These are phyloP conservation scores for Drosophila dunni DNA, from an alignment of 1,140 invertebrate genomes.

Conservation along the genomic window DNA sequence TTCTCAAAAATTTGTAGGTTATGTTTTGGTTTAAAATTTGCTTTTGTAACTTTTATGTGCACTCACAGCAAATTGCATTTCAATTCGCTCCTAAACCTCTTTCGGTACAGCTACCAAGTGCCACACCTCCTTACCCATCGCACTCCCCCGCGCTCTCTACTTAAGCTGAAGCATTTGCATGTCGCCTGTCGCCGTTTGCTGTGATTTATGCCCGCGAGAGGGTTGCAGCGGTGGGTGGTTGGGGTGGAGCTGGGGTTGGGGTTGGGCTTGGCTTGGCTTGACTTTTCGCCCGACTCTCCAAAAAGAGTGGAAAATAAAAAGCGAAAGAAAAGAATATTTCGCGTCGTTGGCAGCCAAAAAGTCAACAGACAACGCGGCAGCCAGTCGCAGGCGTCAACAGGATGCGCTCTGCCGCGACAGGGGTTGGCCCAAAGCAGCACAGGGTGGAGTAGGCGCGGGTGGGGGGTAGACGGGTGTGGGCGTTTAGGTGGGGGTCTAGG, in stretches of 20 bases:
- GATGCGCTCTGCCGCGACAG: constrained; percentile 50
- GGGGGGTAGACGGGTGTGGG: background rate
- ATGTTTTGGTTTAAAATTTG: constrained; percentile 2
- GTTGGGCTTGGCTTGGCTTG: background rate
- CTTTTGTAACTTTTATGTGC: constrained; percentile 58
- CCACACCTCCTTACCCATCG: too few relatives aligned
- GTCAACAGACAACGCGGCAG: constrained; percentile 48
- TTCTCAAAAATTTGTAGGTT: background rate
- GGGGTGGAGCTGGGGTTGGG: background rate
- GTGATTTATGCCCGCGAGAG: constrained; percentile 77
- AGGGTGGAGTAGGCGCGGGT: background rate
- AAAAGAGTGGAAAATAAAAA: constrained; percentile 50
- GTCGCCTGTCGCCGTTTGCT: constrained; percentile 59
- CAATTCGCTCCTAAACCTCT: constrained; percentile 29
- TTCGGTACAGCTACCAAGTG: too few relatives aligned
- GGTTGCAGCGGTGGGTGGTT: constrained; percentile 51
- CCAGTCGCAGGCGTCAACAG: constrained; percentile 77
- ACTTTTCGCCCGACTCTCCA: constrained; percentile 14
- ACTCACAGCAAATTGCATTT: constrained; percentile 72
- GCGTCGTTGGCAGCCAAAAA: constrained; percentile 66
- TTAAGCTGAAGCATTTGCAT: constrained; percentile 49
- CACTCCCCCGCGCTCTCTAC: background rate
- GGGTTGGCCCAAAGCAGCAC: constrained; percentile 13
- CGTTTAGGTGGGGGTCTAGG: background rate
- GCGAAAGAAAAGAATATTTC: constrained; percentile 30